Evolutionary conservation across 1,140 invertebrate genomes (phyloP).

Genomic region (Bicyclus anynana): DNA sequence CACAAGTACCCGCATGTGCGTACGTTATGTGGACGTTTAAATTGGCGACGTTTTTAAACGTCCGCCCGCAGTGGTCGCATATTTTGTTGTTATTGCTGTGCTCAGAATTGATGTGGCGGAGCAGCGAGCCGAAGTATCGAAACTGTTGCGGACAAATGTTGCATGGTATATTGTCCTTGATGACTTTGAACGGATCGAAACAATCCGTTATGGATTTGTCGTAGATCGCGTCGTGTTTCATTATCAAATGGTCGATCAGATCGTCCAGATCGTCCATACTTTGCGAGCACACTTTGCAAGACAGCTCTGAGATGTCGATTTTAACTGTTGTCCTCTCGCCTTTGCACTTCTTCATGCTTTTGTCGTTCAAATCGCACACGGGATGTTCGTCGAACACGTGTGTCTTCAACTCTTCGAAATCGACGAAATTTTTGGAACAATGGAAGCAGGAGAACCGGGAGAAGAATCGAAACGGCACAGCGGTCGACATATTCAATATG

Average conservation of each 20-base stretch:
- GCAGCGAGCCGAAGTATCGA: conserved; percentile 50
- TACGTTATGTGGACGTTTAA: conserved; percentile 54
- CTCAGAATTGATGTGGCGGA: conserved; percentile 54
- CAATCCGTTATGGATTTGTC: conserved; percentile 45
- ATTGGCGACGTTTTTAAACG: conserved; percentile 50
- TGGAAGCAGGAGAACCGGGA: conserved; percentile 60
- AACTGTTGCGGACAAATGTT: conserved; percentile 47
- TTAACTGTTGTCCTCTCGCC: conserved; percentile 54
- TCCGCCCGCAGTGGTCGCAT: conserved; percentile 61
- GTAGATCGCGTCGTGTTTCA: conserved; percentile 49
- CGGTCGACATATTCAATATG: conserved; percentile 62
- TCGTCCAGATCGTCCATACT: conserved; percentile 38
- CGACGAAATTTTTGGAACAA: conserved; percentile 54
- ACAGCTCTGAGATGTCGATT: conserved; percentile 48
- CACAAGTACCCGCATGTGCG: conserved; percentile 42
- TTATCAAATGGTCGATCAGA: conserved; percentile 54
- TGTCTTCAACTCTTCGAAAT: conserved; percentile 53
- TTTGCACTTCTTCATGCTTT: conserved; percentile 59
- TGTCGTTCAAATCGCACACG: conserved; percentile 52
- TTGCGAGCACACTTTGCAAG: conserved; percentile 49
- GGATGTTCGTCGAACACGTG: conserved; percentile 54
- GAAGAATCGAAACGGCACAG: conserved; percentile 60
- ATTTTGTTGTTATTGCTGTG: conserved; percentile 58
- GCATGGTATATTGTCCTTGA: conserved; percentile 59
- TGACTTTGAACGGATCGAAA: conserved; percentile 51